phyloP scores from a whole-genome alignment of 2,113 vertebrate species.

The Peromyscus polionotus region DNA sequence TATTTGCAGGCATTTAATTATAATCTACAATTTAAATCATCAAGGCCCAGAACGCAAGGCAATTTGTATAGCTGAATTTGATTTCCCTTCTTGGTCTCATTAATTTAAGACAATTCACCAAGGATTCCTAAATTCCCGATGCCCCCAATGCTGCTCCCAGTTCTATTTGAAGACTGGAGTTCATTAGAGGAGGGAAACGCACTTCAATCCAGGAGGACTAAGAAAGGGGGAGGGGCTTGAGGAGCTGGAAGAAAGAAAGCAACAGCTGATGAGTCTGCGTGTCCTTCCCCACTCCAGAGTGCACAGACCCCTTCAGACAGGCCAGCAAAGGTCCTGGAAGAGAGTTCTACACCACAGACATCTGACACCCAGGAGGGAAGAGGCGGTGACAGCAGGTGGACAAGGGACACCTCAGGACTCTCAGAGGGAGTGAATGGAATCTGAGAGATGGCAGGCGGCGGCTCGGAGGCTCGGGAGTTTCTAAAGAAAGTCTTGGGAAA shows the following conservation, averaged over 20 bases:
- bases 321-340: background rate
- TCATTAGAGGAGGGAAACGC: constrained; percentile 52
- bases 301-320: background rate
- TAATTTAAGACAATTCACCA: constrained; percentile 76
- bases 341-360: no score
- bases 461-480: background rate
- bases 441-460: background rate
- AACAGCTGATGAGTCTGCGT: background rate
- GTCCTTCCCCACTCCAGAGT: background rate
- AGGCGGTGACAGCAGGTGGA: rapidly evolving
- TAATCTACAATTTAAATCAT: constrained; percentile 77
- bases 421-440: background rate
- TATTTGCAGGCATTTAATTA: constrained; percentile 78
- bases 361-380: no score
- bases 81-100: constrained; percentile 57
- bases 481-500: background rate
- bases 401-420: background rate
- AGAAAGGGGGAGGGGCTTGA: background rate
- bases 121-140: constrained; percentile 65
- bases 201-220: constrained; percentile 1
- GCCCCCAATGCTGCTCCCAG: constrained; percentile 55
- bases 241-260: background rate
- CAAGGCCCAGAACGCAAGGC: constrained; percentile 62
- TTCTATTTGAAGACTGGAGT: constrained; percentile 3
- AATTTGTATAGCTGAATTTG: constrained; percentile 66